Percentiles rank a stretch among this genome's conserved stretches.
Conservation (phyloP, 35 echinoderm and acorn worm genomes). For the Stichopus chloronotus region DNA sequence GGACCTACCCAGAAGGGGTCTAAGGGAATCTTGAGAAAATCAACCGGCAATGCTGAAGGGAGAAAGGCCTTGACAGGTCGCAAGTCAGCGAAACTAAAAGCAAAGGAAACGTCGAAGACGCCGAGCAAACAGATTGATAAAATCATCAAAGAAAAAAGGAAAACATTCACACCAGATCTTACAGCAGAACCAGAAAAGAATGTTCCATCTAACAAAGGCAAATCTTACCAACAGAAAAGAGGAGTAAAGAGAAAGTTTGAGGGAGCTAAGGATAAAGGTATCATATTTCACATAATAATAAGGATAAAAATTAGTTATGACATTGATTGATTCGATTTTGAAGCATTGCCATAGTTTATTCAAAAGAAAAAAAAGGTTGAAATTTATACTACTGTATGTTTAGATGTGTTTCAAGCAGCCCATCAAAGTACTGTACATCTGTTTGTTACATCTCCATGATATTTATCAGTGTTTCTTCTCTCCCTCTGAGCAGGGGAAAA, state of each 20-base stretch:
- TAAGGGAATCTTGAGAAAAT: slow-evolving; percentile 13
- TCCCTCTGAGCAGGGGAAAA: slow-evolving; percentile 21
- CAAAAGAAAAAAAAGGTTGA: no score
- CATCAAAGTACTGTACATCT: no score
- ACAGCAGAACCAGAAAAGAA: not conserved
- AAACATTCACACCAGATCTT: not conserved
- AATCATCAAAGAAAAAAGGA: slow-evolving; percentile 21
- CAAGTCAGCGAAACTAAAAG: slow-evolving; percentile 33
- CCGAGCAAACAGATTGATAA: slow-evolving; percentile 49
- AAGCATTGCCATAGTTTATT: no score
- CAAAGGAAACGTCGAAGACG: not conserved
- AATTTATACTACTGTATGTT: no score
- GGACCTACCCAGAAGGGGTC: not conserved
- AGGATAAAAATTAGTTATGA: no score
- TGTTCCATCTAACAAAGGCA: not conserved
- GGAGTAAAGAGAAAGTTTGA: slow-evolving; percentile 51
- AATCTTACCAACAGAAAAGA: slow-evolving; percentile 15
- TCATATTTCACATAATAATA: not conserved
- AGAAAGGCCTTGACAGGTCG: not conserved
- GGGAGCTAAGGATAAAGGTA: slow-evolving; percentile 29
- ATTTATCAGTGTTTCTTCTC: no score
- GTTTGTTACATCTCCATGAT: no score
- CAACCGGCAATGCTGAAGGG: not conserved
- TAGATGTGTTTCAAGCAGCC: no score
- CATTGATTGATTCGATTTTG: no score